A percentile compares a stretch with the other conserved stretches of the same genome.
These are phyloP conservation scores for Condylura cristata DNA, from an alignment of 2,113 vertebrate species.

Conservation along the genomic window DNA sequence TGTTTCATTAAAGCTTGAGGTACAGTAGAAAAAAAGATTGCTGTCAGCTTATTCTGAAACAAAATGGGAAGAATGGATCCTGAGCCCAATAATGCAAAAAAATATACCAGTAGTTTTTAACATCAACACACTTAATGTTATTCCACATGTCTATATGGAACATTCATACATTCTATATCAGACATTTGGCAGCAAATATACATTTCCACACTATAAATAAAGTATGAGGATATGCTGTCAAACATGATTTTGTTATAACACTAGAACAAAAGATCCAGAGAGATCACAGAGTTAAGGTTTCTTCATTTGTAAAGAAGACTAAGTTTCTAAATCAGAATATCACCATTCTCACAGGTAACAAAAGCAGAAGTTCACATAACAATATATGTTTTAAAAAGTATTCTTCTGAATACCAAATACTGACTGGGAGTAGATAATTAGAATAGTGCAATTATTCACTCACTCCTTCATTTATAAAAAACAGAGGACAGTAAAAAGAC, in stretches of 20 bases:
- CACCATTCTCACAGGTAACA: background rate
- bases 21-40: constrained; percentile 32
- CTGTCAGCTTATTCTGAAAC: constrained; percentile 63
- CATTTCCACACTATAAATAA: constrained; percentile 73
- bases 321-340: background rate
- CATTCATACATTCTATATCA: constrained; percentile 54
- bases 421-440: background rate
- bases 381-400: background rate
- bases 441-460: background rate
- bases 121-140: constrained; percentile 69
- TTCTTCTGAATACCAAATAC: background rate
- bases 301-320: background rate
- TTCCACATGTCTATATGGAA: constrained; percentile 71
- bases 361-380: background rate
- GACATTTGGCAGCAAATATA: constrained; percentile 68
- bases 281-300: background rate
- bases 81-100: constrained; percentile 65
- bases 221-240: constrained; percentile 64
- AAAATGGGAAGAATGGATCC: constrained; percentile 35
- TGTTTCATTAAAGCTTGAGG: constrained; percentile 42
- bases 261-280: background rate
- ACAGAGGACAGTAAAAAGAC: background rate
- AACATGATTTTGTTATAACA: constrained; percentile 64
- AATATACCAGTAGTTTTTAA: constrained; percentile 61
- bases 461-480: no score